A percentile compares a stretch with the other conserved stretches of the same genome.
These are phyloP conservation scores for Pangasianodon hypophthalmus DNA, from an alignment of 2,113 vertebrate genomes.

Conservation along the genomic window DNA sequence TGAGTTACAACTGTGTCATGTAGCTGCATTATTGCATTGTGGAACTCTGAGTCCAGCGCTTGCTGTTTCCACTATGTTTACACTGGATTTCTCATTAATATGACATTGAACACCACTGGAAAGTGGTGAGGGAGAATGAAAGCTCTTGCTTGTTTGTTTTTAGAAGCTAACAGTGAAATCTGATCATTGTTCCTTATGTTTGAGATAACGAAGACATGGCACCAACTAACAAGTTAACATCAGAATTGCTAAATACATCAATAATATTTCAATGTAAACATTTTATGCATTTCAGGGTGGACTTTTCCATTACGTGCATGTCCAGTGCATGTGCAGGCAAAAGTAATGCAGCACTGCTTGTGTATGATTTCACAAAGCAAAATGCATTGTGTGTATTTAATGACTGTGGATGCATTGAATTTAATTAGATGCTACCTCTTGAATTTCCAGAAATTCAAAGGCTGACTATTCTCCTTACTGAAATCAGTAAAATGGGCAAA, in stretches of 20 bases:
- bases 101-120: background rate
- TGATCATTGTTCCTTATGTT: background rate
- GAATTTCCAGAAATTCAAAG: background rate
- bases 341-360: slow-evolving; percentile 27
- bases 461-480: background rate
- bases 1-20: background rate
- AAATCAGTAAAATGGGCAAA: background rate
- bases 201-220: background rate
- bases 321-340: background rate
- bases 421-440: background rate
- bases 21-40: background rate
- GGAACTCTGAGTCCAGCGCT: background rate
- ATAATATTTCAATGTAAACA: background rate
- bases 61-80: background rate
- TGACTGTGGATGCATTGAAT: background rate
- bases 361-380: slow-evolving; percentile 26
- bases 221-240: background rate
- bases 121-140: background rate
- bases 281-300: background rate
- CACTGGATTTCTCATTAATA: background rate
- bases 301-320: background rate
- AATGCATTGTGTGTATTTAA: background rate
- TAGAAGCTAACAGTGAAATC: background rate
- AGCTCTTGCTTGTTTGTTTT: background rate
- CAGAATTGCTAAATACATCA: background rate